Percentiles rank a stretch among this genome's conserved stretches.
phyloP scores from a whole-genome alignment of 2,797 vertebrate genomes.

The Tauraco hartlaubi region DNA sequence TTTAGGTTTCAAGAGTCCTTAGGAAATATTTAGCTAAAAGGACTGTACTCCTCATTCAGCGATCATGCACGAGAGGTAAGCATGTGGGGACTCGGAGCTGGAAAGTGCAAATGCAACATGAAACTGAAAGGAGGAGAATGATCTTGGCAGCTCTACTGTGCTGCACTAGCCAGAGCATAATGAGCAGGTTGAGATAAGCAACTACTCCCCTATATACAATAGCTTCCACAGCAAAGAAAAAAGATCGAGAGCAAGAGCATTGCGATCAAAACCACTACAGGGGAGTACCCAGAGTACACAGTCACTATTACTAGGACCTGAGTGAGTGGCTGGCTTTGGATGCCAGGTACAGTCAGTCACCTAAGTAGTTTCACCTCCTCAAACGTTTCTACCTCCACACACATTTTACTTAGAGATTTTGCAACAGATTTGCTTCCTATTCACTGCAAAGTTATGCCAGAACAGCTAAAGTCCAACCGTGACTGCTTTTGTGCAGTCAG shows the following conservation, averaged over 20 bases:
- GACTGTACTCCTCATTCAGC: not conserved
- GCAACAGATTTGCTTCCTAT: not conserved
- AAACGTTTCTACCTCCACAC: not conserved
- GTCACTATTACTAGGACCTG: not conserved
- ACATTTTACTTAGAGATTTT: not conserved
- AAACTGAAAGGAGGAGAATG: not conserved
- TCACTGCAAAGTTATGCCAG: not conserved
- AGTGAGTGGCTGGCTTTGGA: not conserved
- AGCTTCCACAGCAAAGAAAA: not conserved
- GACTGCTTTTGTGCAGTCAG: not conserved
- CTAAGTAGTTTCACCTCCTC: not conserved
- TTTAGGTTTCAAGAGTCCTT: not conserved
- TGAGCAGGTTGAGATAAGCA: not conserved
- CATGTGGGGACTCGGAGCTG: accelerated
- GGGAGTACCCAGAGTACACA: not conserved
- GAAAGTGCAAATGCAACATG: not conserved
- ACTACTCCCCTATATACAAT: not conserved
- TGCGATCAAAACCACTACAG: not conserved
- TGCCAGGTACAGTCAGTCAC: not conserved
- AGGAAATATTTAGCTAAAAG: not conserved
- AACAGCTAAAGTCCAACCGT: not conserved
- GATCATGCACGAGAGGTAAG: not conserved
- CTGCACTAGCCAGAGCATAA: not conserved
- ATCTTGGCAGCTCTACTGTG: not conserved
- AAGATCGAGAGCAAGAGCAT: not conserved